These are phyloP conservation scores for Flexamia atlantica DNA, from an alignment of 2,888 invertebrate species.

Conservation along the genomic window DNA sequence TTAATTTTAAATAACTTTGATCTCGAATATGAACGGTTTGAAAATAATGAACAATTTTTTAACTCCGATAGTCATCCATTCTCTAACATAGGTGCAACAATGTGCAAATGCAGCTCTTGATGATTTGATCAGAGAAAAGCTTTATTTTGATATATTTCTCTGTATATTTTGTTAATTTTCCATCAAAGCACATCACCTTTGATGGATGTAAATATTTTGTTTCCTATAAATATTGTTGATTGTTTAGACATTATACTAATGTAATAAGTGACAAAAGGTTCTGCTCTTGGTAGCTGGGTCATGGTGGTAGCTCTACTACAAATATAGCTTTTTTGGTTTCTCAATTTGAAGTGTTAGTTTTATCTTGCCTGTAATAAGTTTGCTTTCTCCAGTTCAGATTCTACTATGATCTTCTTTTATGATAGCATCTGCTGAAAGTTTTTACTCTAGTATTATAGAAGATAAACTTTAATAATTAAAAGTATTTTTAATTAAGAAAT, in stretches of 20 bases:
- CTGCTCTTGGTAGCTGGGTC: conserved; percentile 20
- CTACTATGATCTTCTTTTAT: neutral
- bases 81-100: neutral
- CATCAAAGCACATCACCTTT: neutral
- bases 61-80: too few relatives aligned
- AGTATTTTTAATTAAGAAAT: neutral
- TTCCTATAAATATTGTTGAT: conserved; percentile 24
- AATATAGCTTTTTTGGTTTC: neutral
- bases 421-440: neutral
- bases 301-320: conserved; percentile 19
- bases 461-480: neutral
- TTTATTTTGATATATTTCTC: neutral
- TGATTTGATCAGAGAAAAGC: conserved; percentile 4
- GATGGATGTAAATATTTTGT: conserved; percentile 16
- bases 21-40: neutral
- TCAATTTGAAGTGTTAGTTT: neutral
- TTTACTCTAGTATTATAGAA: neutral
- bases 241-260: neutral
- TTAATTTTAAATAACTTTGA: neutral
- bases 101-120: neutral
- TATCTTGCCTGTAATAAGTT: neutral
- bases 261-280: neutral
- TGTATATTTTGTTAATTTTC: conserved; percentile 21
- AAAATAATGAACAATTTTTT: neutral
- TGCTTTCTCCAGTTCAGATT: neutral